A percentile compares a stretch with the other conserved stretches of the same genome.
phyloP scores from a whole-genome alignment of 2,888 invertebrate genomes.

The Dinocampus coccinellae region DNA sequence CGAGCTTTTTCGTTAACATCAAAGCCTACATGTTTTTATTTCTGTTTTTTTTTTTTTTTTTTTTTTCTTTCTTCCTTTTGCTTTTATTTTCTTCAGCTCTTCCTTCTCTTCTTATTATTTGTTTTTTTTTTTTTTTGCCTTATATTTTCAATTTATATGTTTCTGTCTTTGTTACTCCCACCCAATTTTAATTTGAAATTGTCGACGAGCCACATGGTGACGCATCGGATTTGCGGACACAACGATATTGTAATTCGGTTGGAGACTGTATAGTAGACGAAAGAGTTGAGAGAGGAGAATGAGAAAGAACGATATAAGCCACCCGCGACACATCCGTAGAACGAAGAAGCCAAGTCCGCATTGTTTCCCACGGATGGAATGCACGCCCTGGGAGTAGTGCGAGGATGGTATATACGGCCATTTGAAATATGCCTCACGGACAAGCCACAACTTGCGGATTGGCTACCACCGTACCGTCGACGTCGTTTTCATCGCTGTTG shows the following conservation, averaged over 20 bases:
- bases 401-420: conserved; percentile 44
- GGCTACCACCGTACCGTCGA: conserved; percentile 47
- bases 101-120: not conserved
- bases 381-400: conserved; percentile 52
- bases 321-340: conserved; percentile 59
- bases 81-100: conserved; percentile 17
- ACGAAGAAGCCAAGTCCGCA: conserved; percentile 62
- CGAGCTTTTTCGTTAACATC: conserved; percentile 29
- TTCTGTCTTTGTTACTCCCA: not conserved
- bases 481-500: conserved; percentile 50
- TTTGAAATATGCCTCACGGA: conserved; percentile 56
- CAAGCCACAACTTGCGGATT: conserved; percentile 53
- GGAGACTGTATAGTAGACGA: conserved; percentile 30
- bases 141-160: too few relatives aligned
- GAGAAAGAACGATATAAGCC: conserved; percentile 35
- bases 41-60: not conserved
- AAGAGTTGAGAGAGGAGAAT: conserved; percentile 29
- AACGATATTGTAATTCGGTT: conserved; percentile 32
- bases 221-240: conserved; percentile 25
- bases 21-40: conserved; percentile 20
- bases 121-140: not conserved
- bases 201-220: conserved; percentile 20
- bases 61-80: conserved; percentile 45
- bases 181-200: not conserved
- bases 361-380: conserved; percentile 68